Evolutionary conservation across 1,140 invertebrate genomes (phyloP), one percentile per base, ranked within the genome.

Genomic region (Liolophura sinensis): DNA sequence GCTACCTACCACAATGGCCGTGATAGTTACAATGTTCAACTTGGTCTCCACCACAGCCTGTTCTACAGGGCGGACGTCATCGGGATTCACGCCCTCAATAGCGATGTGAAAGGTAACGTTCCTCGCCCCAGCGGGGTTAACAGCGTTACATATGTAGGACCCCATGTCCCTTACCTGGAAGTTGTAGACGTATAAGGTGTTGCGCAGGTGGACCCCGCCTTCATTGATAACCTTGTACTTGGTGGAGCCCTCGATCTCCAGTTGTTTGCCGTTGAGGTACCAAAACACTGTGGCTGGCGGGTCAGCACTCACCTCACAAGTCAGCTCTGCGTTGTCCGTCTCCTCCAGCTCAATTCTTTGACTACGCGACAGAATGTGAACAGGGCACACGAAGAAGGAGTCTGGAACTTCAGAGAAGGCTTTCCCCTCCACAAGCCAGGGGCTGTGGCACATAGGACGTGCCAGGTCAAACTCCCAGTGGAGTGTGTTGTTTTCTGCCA

Each of bases 71-170:
- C 9, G 31, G 3, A 40, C 31, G 31, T 40, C 31, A 68, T 65
- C 51, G 46, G 65, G 64, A 22, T 66, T 58, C n/a, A 73, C 68
- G 7, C 70, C 76, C 14, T 67, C 57, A 27, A 82, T 40, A 14
- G 65, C 73, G 15, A 80, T 60, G 24, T 63, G 71, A 59, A 73
- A 82, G 40, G 67, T 65, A 5, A 78, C 67, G 5, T 67, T 67
- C 27, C 60, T 65, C 0, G 31, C 27, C 7, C 78, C 78, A 14
- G 72, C 69, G 18, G 69, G 69, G 62, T 82, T 82, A 60, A 77
- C 64, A 0, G 76, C 73, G 20, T 70, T 60, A 62, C 80, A 82
- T 24, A 71, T 67, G 56, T 82, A 82, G n/a, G 68, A 54, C 16
- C 70, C 73, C 18, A 73, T 74, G 65, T 79, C 76, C 20, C 64